Conservation (phyloP, 2,113 vertebrate species). For the Misgurnus anguillicaudatus region DNA sequence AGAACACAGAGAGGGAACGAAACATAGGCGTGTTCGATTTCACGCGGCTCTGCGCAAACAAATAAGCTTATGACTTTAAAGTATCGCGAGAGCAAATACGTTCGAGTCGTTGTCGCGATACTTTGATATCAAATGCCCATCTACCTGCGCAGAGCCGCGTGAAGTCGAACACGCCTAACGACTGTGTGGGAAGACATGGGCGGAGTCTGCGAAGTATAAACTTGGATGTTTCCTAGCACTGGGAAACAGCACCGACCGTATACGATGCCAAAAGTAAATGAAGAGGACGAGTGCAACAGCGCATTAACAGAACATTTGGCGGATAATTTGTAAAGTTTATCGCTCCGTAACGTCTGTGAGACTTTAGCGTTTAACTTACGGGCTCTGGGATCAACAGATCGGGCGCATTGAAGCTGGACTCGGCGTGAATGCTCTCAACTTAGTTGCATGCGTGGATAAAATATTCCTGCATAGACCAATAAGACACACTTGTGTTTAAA, state of each 20-base stretch:
- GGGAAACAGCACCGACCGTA: conserved; percentile 78
- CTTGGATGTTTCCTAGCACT: conserved; percentile 84
- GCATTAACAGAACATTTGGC: conserved; percentile 25
- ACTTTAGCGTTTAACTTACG: conserved; percentile 38
- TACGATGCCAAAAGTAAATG: conserved; percentile 68
- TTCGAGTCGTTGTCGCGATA: too few relatives aligned
- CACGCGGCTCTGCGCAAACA: too few relatives aligned
- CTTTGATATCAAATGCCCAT: too few relatives aligned
- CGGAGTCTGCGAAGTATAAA: conserved; percentile 82
- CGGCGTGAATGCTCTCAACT: conserved; percentile 47
- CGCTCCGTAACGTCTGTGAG: neutral
- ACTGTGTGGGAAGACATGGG: conserved; percentile 70
- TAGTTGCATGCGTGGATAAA: conserved; percentile 59
- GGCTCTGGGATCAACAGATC: conserved; percentile 41
- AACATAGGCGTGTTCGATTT: too few relatives aligned
- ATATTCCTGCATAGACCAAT: conserved; percentile 47
- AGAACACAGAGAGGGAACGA: too few relatives aligned
- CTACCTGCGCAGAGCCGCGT: too few relatives aligned
- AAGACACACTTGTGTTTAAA: conserved; percentile 37
- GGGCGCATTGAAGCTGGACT: conserved; percentile 52
- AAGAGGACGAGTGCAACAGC: conserved; percentile 31
- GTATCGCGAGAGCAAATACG: too few relatives aligned
- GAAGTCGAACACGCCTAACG: conserved; percentile 50
- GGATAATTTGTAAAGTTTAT: conserved; percentile 27
- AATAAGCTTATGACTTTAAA: too few relatives aligned